These are phyloP conservation scores for Atrina japonica DNA, from an alignment of 2,888 invertebrate species.

Conservation along the genomic window DNA sequence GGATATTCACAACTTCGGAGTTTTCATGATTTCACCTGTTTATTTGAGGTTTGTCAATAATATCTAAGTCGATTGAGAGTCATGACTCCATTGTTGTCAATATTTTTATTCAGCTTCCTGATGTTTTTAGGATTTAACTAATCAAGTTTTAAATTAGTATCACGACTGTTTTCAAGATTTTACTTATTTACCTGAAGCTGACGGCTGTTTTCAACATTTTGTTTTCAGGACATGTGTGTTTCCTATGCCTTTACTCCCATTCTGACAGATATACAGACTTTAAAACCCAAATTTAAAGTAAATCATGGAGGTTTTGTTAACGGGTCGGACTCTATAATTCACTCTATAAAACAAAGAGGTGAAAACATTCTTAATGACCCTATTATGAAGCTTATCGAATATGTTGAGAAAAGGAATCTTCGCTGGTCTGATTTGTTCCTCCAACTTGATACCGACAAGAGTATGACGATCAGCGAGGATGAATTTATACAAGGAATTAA, in stretches of 20 bases:
- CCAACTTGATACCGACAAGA: constrained; percentile 42
- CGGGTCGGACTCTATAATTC: constrained; percentile 33
- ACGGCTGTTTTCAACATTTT: too few relatives aligned
- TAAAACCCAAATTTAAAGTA: constrained; percentile 58
- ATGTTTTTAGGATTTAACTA: too few relatives aligned
- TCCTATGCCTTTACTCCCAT: constrained; percentile 54
- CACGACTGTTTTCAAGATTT: too few relatives aligned
- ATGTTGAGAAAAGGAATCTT: constrained; percentile 37
- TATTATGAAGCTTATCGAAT: constrained; percentile 37
- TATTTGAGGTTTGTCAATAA: too few relatives aligned
- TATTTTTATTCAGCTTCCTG: too few relatives aligned
- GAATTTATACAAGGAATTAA: constrained; percentile 39
- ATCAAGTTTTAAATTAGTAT: too few relatives aligned
- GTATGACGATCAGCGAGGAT: constrained; percentile 31
- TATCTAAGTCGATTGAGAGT: too few relatives aligned
- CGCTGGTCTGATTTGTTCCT: constrained; percentile 38
- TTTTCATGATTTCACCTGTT: too few relatives aligned
- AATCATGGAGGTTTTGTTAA: constrained; percentile 58
- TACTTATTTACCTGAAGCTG: too few relatives aligned
- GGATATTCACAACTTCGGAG: too few relatives aligned
- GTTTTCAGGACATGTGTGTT: constrained; percentile 60
- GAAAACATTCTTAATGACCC: constrained; percentile 42
- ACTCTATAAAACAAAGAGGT: constrained; percentile 34
- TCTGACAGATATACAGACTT: constrained; percentile 45
- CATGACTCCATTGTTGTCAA: too few relatives aligned